Percentiles rank a stretch among this genome's conserved stretches.
These are phyloP conservation scores for Timema podura DNA, from an alignment of 2,888 invertebrate genomes.

Conservation along the genomic window DNA sequence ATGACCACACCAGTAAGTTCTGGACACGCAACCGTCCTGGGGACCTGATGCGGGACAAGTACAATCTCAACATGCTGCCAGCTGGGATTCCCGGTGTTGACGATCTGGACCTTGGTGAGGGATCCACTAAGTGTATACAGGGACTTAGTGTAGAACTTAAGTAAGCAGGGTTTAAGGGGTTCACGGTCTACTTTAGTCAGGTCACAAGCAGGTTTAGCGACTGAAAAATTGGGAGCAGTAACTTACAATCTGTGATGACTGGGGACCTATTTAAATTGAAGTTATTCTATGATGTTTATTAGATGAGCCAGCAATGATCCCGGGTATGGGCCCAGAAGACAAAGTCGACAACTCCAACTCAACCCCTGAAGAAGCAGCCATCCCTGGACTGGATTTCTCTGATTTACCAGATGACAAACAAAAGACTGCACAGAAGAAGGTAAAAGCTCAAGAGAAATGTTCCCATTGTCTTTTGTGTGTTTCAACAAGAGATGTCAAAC, in stretches of 20 bases:
- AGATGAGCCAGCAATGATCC: conserved; percentile 78
- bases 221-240: too few species aligned
- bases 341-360: conserved; percentile 59
- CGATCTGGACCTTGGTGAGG: conserved; percentile 62
- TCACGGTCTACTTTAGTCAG: too few species aligned
- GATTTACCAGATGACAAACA: conserved; percentile 67
- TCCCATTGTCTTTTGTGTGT: too few species aligned
- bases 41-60: conserved; percentile 96
- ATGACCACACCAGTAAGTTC: conserved; percentile 98
- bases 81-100: conserved; percentile 71
- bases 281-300: conserved; percentile 37
- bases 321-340: conserved; percentile 98
- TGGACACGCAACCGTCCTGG: conserved; percentile 99
- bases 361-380: conserved; percentile 51
- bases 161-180: too few species aligned
- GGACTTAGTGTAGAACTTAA: too few species aligned
- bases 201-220: too few species aligned
- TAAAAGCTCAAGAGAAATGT: too few species aligned
- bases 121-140: too few species aligned
- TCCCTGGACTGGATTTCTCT: conserved; percentile 78
- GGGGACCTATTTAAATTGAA: background rate
- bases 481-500: background rate
- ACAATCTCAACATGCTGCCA: conserved; percentile 89
- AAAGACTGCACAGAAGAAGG: conserved; percentile 62
- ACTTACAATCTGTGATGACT: too few species aligned